Base-by-base conservation (phyloP, 1,140 invertebrate genomes). In the Bacillus rossius region DNA sequence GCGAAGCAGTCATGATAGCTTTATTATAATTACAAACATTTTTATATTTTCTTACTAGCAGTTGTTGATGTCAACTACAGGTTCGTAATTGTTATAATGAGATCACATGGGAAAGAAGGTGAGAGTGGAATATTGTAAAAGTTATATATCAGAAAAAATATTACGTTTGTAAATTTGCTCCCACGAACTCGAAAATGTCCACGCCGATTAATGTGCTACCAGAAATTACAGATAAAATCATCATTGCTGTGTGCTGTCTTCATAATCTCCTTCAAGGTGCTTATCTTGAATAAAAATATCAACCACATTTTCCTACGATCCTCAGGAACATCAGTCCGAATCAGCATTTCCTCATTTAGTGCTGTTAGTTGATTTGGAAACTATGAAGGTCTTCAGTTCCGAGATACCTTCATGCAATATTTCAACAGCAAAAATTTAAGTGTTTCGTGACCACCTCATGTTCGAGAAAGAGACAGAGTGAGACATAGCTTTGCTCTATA, bases 51-150 rank as follows among this genome's bases (percentile, higher is more conserved):
- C 42, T 38, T 75, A 2, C 52, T 74, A 48, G 67, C 67, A 51
- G 41, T 73, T 29, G 70, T 66, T 38, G 71, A 77, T 63, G 64
- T 65, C n/a, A 59, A 73, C 53, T 77, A 75, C 52, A 62, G 64
- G 17, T 75, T 76, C 54, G 16, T 68, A n/a, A n/a, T n/a, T n/a
- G 55, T 50, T 55, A 69, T 41, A 66, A 77, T 73, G 47, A 71
- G 71, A 3, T 62, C 57, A 47, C 62, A 71, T 64, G 69, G 69
- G 50, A 64, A 63, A 61, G 66, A 59, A 64, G 62, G 42, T 29
- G 69, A 73, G 60, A 65, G 69, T 38, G 69, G 61, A 23, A 64
- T 67, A 29, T 69, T 70, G 29, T 4, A 34, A 34, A 34, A 34
- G 29, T 34, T 7, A 34, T 4, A 4, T 34, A 34, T 34, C 10